Evolutionary conservation across 2,888 invertebrate species (phyloP), one percentile per base, ranked within the genome.

Genomic region (Pediacus dermestoides): DNA sequence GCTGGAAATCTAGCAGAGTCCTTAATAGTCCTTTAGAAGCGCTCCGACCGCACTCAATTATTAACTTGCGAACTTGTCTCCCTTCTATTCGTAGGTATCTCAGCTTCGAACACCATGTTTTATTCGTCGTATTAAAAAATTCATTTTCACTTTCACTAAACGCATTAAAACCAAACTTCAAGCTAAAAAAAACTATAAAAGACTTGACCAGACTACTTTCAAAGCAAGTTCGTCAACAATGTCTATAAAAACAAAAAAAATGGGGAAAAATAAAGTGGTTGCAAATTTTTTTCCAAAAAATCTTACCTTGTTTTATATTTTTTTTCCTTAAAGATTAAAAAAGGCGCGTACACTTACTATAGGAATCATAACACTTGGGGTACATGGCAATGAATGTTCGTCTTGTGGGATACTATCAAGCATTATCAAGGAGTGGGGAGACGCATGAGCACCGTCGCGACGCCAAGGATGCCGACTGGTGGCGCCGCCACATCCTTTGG

Each of bases 351-450:
- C 66, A 67, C 66, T 65, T 66, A 66, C 58, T 62, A 60, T 63
- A 67, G 68, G 67, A 69, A 67, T 67, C 67, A 68, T 67, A 67
- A 68, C 70, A 69, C 70, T 70, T 69, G 66, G 68, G 67, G 63
- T 63, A 68, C 70, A 70, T 70, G 66, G 69, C 69, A 67, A 66
- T 68, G 70, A 70, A 70, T 70, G 69, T 66, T 61, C 64, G 66
- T 69, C 69, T 69, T 68, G 65, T 64, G 64, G 64, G 66, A 66
- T 67, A 68, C 69, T 69, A 70, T 68, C 69, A 67, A 66, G 65
- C 66, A 64, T 64, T 65, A 66, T 63, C 66, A 66, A 60, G 64
- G 65, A 66, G 68, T 67, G 70, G 68, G 69, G 63, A 60, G 66
- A 67, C 69, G 68, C 67, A 68, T 66, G 68, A 66, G 68, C 66